Conservation (phyloP, 1,140 invertebrate genomes). For the Aradophagus sp. region DNA sequence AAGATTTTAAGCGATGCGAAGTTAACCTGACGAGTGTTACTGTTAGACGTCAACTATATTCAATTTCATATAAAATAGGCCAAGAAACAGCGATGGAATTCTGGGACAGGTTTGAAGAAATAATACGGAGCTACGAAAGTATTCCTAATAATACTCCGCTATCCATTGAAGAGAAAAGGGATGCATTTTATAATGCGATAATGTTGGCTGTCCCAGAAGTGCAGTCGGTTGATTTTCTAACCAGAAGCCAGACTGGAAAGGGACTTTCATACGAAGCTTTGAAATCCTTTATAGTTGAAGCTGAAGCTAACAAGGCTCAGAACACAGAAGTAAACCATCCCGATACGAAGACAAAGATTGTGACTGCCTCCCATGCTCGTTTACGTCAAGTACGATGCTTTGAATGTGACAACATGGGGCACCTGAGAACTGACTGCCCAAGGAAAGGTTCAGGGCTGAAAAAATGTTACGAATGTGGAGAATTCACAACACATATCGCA, state of each 20-base stretch:
- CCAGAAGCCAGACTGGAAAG: conserved; percentile 1
- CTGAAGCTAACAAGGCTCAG: neutral
- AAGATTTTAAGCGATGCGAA: conserved; percentile 33
- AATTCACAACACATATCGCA: no score
- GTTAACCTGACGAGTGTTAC: conserved; percentile 18
- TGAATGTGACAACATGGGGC: neutral
- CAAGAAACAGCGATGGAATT: neutral
- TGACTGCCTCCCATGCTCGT: neutral
- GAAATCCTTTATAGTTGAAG: neutral
- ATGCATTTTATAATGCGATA: conserved; percentile 12
- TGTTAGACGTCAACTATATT: conserved; percentile 16
- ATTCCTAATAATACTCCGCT: neutral
- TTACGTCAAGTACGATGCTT: neutral
- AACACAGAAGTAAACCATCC: neutral
- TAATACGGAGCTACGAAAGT: conserved; percentile 1
- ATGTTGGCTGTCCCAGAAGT: conserved; percentile 2
- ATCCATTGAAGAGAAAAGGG: conserved; percentile 1
- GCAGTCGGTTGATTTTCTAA: conserved; percentile 1
- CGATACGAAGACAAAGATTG: neutral
- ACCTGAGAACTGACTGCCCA: no score
- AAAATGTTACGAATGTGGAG: no score
- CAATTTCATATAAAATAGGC: neutral
- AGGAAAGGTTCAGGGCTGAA: no score
- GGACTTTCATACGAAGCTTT: neutral
- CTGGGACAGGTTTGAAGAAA: conserved; percentile 11